Evolutionary conservation across 1,140 invertebrate genomes (phyloP), one percentile per base, ranked within the genome.

Genomic region (Sycobia sp.): DNA sequence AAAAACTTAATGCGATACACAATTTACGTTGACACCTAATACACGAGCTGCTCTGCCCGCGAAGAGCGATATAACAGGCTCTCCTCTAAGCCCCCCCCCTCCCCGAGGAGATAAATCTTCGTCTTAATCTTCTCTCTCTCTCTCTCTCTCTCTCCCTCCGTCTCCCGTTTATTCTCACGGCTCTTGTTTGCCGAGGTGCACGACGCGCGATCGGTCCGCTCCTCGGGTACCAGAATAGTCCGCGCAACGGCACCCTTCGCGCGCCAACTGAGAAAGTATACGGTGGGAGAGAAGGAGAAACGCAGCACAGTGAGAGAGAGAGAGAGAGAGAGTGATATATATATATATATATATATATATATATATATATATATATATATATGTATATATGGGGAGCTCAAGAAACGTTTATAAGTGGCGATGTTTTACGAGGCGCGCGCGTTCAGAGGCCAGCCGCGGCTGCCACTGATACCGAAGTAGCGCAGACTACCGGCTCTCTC

Each of bases 1-100:
- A n/a, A 59, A 62, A 32, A 62, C 54, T 62, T 54, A 62, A 62
- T 62, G 41, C 60, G 29, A 47, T 55, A 62, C 50, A 62, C 50
- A 47, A 62, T 62, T 62, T 55, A 62, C 43, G 43, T 32, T 55
- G 43, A 62, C 60, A 62, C 60, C 50, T 47, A 62, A 55, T 62
- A 39, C 18, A 55, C 43, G n/a, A n/a, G n/a, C n/a, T n/a, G n/a
- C n/a, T n/a, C n/a, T n/a, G n/a, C n/a, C n/a, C n/a, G n/a, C n/a
- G n/a, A n/a, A n/a, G n/a, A n/a, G n/a, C n/a, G n/a, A n/a, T n/a
- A n/a, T n/a, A n/a, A n/a, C n/a, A n/a, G n/a, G 29, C 41, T 14
- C 27, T 47, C 11, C 47, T 49, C 27, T 32, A 49, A 47, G 13
- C 7, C 16, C n/a, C 47, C 18, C 29, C 46, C 8, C n/a, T 23